Evolutionary conservation across 2,888 invertebrate species (phyloP).

Genomic region (Germaria angustata): DNA sequence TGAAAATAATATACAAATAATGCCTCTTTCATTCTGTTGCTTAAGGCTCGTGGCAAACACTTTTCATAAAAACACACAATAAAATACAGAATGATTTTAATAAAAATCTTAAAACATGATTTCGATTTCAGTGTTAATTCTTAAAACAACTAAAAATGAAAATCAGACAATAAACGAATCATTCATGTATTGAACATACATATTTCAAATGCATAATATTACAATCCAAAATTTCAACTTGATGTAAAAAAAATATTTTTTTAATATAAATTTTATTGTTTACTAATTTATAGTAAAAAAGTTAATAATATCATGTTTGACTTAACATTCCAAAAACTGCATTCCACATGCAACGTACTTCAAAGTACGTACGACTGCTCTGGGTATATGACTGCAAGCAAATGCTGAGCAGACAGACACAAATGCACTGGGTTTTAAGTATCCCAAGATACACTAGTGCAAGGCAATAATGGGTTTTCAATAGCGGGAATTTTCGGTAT

Average conservation of each 20-base stretch:
- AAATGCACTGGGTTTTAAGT: background rate
- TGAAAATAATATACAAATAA: too few species aligned
- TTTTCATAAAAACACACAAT: constrained; percentile 18
- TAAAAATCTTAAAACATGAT: constrained; percentile 40
- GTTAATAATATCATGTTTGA: constrained; percentile 55
- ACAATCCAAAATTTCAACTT: constrained; percentile 4
- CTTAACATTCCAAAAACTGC: constrained; percentile 64
- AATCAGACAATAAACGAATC: constrained; percentile 18
- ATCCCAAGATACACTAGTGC: background rate
- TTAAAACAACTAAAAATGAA: constrained; percentile 39
- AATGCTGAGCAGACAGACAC: background rate
- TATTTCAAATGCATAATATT: background rate
- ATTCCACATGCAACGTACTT: constrained; percentile 57
- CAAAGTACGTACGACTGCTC: constrained; percentile 10
- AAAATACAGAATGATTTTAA: background rate
- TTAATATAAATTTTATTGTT: constrained; percentile 24
- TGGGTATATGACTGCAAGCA: background rate
- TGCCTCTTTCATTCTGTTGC: background rate
- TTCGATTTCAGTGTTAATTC: constrained; percentile 57
- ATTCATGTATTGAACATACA: too few species aligned
- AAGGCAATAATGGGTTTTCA: too few species aligned
- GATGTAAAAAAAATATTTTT: background rate
- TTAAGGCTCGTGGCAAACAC: constrained; percentile 59
- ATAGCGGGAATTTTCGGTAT: too few species aligned
- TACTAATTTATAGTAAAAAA: background rate